Conservation (phyloP, 2,113 vertebrate genomes). For the Petromus typicus region DNA sequence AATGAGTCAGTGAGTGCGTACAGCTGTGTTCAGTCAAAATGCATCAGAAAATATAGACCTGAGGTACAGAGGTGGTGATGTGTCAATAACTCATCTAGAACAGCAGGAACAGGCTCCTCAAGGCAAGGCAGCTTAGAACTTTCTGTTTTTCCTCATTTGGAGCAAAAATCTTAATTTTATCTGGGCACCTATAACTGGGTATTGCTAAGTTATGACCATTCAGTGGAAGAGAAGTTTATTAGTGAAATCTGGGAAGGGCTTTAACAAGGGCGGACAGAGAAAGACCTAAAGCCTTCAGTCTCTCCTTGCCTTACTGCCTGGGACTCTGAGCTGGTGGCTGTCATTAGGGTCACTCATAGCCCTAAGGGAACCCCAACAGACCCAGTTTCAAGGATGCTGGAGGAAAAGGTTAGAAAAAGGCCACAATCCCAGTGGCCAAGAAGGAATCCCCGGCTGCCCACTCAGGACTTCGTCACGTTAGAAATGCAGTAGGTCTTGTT, state of each 20-base stretch:
- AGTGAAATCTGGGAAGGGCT: not conserved
- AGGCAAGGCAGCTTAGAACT: not conserved
- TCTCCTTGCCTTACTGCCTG: not conserved
- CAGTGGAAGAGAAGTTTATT: not conserved
- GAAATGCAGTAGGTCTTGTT: not conserved
- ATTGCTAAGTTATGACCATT: not conserved
- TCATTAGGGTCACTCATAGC: too few relatives aligned
- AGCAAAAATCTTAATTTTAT: slow-evolving; percentile 22
- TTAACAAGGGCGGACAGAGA: not conserved
- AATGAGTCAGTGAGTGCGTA: not conserved
- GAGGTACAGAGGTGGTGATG: not conserved
- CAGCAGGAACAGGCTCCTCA: not conserved
- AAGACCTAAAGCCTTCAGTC: not conserved
- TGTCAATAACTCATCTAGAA: not conserved
- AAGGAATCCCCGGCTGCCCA: not conserved
- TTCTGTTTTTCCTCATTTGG: not conserved
- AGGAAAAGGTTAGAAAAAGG: not conserved
- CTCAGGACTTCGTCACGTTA: not conserved
- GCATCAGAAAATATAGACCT: not conserved
- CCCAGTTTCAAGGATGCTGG: not conserved
- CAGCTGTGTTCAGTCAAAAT: not conserved
- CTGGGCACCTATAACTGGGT: not conserved
- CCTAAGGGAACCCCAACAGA: not conserved
- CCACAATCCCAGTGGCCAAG: not conserved
- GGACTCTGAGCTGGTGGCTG: not conserved